phyloP scores from a whole-genome alignment of 2,888 invertebrate genomes.

The Zygogramma bicolorata region DNA sequence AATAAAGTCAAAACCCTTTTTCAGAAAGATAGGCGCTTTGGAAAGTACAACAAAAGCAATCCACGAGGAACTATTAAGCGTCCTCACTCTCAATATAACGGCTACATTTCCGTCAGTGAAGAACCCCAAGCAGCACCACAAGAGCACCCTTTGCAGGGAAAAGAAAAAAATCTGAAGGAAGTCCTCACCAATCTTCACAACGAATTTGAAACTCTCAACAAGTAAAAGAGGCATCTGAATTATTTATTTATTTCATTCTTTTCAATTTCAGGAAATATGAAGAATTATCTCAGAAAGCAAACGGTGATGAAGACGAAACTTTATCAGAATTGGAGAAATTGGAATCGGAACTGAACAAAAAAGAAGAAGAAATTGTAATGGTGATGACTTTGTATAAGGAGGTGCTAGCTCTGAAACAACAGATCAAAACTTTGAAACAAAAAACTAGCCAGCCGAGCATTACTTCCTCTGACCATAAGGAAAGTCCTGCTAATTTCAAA shows the following conservation, averaged over 20 bases:
- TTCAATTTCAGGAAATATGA: slow-evolving; percentile 57
- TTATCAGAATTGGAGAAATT: slow-evolving; percentile 60
- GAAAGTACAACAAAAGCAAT: slow-evolving; percentile 16
- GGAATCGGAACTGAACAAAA: slow-evolving; percentile 61
- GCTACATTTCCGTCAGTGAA: not conserved
- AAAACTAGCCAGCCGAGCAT: slow-evolving; percentile 55
- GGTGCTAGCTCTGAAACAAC: slow-evolving; percentile 64
- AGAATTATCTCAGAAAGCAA: slow-evolving; percentile 53
- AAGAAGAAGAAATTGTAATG: slow-evolving; percentile 66
- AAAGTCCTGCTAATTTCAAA: slow-evolving; percentile 42
- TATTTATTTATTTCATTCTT: not conserved
- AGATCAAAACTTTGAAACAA: slow-evolving; percentile 60
- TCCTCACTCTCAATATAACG: not conserved
- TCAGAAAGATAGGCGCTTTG: slow-evolving; percentile 1
- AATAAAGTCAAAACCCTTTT: not conserved
- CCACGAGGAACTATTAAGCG: slow-evolving; percentile 19
- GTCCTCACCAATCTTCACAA: slow-evolving; percentile 63
- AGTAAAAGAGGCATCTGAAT: slow-evolving; percentile 51
- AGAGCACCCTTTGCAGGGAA: slow-evolving; percentile 44
- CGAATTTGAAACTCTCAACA: slow-evolving; percentile 63
- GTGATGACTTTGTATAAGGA: slow-evolving; percentile 65
- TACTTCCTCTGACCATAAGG: slow-evolving; percentile 35
- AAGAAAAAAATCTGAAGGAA: slow-evolving; percentile 61
- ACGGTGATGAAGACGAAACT: slow-evolving; percentile 44
- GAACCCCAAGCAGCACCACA: not conserved